These are phyloP conservation scores for Kryptopterus vitreolus DNA, from an alignment of 2,797 vertebrate genomes.

Conservation along the genomic window DNA sequence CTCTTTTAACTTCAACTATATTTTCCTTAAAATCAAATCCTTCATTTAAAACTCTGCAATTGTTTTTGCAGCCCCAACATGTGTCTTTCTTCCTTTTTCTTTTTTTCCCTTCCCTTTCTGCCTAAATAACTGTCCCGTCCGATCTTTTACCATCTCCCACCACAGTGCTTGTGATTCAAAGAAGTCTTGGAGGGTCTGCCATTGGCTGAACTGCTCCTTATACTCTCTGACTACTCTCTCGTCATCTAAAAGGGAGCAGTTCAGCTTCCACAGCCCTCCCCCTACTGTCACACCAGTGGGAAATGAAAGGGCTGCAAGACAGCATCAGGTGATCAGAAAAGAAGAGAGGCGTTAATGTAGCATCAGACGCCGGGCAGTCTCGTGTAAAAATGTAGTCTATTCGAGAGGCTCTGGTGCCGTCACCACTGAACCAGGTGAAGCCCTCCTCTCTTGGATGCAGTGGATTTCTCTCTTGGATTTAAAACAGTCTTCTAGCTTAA, in stretches of 20 bases:
- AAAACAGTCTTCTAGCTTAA: slow-evolving; percentile 45
- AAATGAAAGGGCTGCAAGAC: background rate
- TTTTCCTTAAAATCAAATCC: slow-evolving; percentile 47
- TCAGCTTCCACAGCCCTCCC: slow-evolving; percentile 44
- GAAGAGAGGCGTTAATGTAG: too few relatives aligned
- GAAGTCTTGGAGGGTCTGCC: background rate
- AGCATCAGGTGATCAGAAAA: too few relatives aligned
- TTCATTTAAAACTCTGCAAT: slow-evolving; percentile 34
- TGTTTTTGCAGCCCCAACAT: slow-evolving; percentile 53
- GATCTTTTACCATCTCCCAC: background rate
- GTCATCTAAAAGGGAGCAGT: slow-evolving; percentile 18
- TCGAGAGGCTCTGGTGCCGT: slow-evolving; percentile 32
- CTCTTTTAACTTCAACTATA: too few relatives aligned
- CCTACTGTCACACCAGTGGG: background rate
- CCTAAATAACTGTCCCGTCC: background rate
- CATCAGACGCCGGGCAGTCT: too few relatives aligned
- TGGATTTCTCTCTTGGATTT: slow-evolving; percentile 53
- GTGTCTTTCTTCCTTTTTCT: background rate
- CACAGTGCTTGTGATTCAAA: slow-evolving; percentile 23
- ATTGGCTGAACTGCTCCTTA: slow-evolving; percentile 19
- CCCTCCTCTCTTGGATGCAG: too few relatives aligned
- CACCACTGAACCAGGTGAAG: slow-evolving; percentile 54
- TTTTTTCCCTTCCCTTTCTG: slow-evolving; percentile 38
- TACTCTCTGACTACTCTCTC: background rate
- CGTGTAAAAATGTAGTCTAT: slow-evolving; percentile 14